Evolutionary conservation across 2,113 vertebrate species (phyloP).

Genomic region (Phalacrocorax pelagicus): DNA sequence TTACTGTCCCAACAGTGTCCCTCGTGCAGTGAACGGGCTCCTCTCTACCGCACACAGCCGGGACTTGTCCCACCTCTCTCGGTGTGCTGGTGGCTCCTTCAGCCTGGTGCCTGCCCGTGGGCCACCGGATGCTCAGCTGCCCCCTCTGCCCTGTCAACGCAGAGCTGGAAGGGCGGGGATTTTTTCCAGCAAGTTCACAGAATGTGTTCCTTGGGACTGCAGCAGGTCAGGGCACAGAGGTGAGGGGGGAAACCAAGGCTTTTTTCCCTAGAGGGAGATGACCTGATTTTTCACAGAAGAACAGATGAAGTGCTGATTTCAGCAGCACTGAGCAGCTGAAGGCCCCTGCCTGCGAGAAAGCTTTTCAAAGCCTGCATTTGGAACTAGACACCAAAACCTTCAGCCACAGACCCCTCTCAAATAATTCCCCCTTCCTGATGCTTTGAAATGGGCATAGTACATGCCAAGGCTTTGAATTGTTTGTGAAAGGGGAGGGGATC

Average conservation of each 20-base stretch:
- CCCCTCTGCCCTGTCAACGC: background rate
- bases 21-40: background rate
- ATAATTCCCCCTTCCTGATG: background rate
- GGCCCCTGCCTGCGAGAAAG: background rate
- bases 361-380: background rate
- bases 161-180: background rate
- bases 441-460: background rate
- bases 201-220: fast-evolving
- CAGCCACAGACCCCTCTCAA: background rate
- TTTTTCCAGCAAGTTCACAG: background rate
- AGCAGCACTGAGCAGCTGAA: background rate
- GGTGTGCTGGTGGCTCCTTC: background rate
- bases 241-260: fast-evolving
- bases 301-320: no score
- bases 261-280: background rate
- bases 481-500: background rate
- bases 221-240: background rate
- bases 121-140: background rate
- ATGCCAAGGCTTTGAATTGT: background rate
- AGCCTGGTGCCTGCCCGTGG: fast-evolving
- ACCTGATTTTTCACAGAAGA: background rate
- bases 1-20: fast-evolving
- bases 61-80: background rate
- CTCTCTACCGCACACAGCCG: fast-evolving
- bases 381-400: background rate